Evolutionary conservation across 2,797 vertebrate genomes (phyloP), one percentile per base, ranked within the genome.

Genomic region (Ctenochaetus hawaiiensis): DNA sequence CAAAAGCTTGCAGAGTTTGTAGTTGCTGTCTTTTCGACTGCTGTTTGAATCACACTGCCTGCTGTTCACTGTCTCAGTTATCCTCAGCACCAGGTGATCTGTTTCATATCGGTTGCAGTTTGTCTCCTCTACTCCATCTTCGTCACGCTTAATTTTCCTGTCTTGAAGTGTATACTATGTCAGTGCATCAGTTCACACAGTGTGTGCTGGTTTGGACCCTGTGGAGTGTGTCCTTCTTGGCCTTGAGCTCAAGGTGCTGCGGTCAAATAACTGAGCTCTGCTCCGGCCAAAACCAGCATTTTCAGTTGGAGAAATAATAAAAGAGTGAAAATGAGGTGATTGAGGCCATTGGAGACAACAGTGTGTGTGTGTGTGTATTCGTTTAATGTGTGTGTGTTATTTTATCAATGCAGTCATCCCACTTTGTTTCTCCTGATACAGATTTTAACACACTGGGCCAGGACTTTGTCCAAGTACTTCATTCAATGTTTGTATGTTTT

Each of bases 191-290:
- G 26, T 30, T 30, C 26, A 30, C 26, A 48, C 43, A 74, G 60
- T 69, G 30, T 74, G 70, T 30, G 49, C 68, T 51, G 83, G 77
- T 85, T 80, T 81, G 80, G 86, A 82, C 51, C 39, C 64, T 17
- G 69, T 48, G 17, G 63, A 73, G 61, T 11, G 65, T 79, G 77
- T 82, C 85, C 85, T 76, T 84, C 78, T 91, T 89, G 82, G 87
- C 85, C 70, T 63, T 11, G 17, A 14, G 51, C 26, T 53, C 7
- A 63, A 68, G 41, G 54, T 53, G 67, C 56, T 89, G 86, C 4
- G 80, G 89, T 83, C 62, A 77, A 71, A 87, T 77, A 80, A 77
- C 60, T 73, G 54, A 47, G 72, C 49, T 68, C 48, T 48, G 26
- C 56, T 65, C 22, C 1, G 39, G 75, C 82, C 69, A 85, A 80